Evolutionary conservation across 2,888 invertebrate genomes (phyloP), one percentile per base, ranked within the genome.

Genomic region (Cryptus viduatorius): DNA sequence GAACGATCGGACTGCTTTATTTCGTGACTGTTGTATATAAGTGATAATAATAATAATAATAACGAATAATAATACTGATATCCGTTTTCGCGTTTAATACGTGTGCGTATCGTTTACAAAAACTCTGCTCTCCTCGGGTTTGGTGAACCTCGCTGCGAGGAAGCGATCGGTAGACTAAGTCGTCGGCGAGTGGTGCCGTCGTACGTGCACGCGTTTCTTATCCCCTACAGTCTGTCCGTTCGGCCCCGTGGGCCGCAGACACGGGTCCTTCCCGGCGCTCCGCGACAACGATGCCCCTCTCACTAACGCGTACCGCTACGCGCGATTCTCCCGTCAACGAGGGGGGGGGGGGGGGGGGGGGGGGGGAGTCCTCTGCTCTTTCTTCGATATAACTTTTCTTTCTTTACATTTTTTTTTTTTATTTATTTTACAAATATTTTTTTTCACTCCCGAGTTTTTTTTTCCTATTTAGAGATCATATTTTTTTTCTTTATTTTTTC

Each of bases 161-260:
- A 92, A 91, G 93, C 92, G 91, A 90, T 92, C 90, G 92, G 91
- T 89, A 90, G 93, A 93, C 93, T 93, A 92, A 92, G 91, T 91
- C 88, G 89, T 88, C 89, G 89, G 88, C 88, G 90, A 89, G 90
- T 88, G 90, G 90, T 89, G 86, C 89, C 88, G 88, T 84, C 81
- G 90, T 90, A 90, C 88, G 90, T 92, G 90, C 91, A 91, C 90
- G 92, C 90, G 90, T 91, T 92, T 91, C 92, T 91, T 92, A 92
- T 92, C 91, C 92, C 87, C 92, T 92, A 89, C 92, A 90, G 90
- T 89, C 65, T 65, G 71, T 79, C 83, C 72, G 79, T 82, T 80
- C 84, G 37, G 82, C 73, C 77, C 79, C 76, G 75, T 80, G 77
- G 78, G 80, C 72, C 76, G 69, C 61, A 50, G 56, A 77, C 81